Conservation (phyloP, 1,140 invertebrate genomes). For the Andrena cerasifolii region DNA sequence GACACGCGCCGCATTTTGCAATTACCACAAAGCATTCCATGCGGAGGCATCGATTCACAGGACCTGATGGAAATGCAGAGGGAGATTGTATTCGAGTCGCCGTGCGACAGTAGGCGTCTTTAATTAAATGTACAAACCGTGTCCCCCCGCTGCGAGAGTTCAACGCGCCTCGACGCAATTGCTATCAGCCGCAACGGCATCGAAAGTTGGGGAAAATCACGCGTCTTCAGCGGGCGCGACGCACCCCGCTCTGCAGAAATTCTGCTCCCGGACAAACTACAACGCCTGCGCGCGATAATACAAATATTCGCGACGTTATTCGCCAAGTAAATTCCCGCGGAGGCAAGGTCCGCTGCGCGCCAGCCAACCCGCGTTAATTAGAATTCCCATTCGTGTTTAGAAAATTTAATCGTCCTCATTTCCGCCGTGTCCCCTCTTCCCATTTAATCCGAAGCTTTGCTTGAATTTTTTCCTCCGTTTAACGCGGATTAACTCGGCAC, state of each 20-base stretch:
- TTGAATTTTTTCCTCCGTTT: background rate
- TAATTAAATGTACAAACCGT: background rate
- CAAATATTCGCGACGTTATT: slow-evolving; percentile 5
- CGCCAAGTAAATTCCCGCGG: background rate
- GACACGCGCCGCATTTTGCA: no score
- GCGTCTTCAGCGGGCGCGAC: background rate
- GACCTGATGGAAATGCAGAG: no score
- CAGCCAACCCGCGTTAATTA: slow-evolving; percentile 1
- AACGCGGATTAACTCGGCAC: background rate
- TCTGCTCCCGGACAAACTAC: background rate
- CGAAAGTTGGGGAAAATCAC: slow-evolving; percentile 1
- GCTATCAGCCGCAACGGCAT: background rate
- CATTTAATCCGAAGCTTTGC: background rate
- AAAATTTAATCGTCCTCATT: background rate
- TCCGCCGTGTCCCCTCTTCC: background rate
- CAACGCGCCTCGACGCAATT: background rate
- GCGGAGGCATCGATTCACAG: no score
- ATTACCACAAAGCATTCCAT: no score
- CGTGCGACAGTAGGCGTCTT: background rate
- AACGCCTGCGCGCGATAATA: background rate
- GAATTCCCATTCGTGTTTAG: background rate
- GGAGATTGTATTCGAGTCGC: background rate
- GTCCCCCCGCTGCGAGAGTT: background rate
- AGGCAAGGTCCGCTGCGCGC: no score
- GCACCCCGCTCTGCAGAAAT: background rate